These are phyloP conservation scores for Olivierus martensii DNA, from an alignment of 1,140 invertebrate species.

Conservation along the genomic window DNA sequence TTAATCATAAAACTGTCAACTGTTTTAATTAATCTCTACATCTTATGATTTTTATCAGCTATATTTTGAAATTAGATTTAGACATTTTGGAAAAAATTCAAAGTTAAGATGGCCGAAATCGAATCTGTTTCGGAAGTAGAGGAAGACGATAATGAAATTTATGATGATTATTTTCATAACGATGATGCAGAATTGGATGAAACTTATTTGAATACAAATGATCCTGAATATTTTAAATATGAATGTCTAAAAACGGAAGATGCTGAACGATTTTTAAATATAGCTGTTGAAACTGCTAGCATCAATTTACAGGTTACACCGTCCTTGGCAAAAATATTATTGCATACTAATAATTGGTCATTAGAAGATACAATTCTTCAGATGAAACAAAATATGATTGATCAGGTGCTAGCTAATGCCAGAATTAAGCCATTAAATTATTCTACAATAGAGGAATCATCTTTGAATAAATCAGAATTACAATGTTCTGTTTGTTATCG, in stretches of 20 bases:
- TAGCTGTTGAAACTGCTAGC: conserved; percentile 74
- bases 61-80: too few species aligned
- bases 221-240: conserved; percentile 80
- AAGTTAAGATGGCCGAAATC: too few species aligned
- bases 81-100: too few species aligned
- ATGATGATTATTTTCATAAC: conserved; percentile 41
- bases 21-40: too few species aligned
- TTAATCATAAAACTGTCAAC: too few species aligned
- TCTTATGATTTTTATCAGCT: too few species aligned
- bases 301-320: conserved; percentile 46
- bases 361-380: conserved; percentile 54
- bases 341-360: conserved; percentile 72
- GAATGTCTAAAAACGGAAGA: conserved; percentile 79
- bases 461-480: too few species aligned
- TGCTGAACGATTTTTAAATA: conserved; percentile 81
- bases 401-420: too few species aligned
- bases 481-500: too few species aligned
- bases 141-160: conserved; percentile 9
- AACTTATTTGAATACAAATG: conserved; percentile 44
- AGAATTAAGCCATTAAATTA: too few species aligned
- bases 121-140: conserved; percentile 20
- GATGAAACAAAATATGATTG: conserved; percentile 30
- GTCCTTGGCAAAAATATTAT: conserved; percentile 32
- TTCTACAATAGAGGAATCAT: too few species aligned
- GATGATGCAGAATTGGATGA: conserved; percentile 48